These are phyloP conservation scores for Coronaproctus castanopsis DNA, from an alignment of 2,888 invertebrate species.

Conservation along the genomic window DNA sequence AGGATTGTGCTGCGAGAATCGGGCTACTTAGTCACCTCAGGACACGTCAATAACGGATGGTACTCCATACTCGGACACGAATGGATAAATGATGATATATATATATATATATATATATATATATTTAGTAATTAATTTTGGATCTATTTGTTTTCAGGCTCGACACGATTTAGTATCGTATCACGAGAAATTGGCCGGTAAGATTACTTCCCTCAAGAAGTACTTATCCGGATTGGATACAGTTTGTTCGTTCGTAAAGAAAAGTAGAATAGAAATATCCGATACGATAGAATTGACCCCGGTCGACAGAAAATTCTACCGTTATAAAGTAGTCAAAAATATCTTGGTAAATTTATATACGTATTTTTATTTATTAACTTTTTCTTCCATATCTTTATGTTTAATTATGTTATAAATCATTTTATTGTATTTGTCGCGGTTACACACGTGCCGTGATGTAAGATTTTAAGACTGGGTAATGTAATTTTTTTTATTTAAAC, in stretches of 20 bases:
- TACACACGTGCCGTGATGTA: no score
- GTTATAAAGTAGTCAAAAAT: constrained; percentile 26
- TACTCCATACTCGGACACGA: no score
- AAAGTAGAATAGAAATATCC: constrained; percentile 22
- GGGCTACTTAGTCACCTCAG: no score
- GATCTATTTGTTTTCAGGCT: constrained; percentile 28
- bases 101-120: no score
- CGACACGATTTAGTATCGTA: constrained; percentile 36
- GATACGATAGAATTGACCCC: constrained; percentile 29
- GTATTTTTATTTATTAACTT: neutral
- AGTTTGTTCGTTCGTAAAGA: constrained; percentile 33
- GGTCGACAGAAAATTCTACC: constrained; percentile 24
- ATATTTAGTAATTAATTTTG: constrained; percentile 4
- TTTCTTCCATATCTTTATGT: no score
- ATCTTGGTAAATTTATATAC: constrained; percentile 26
- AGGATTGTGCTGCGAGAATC: no score
- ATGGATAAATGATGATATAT: no score
- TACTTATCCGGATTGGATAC: constrained; percentile 34
- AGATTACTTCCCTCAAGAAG: constrained; percentile 35
- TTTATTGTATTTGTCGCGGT: no score
- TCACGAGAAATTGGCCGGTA: constrained; percentile 29
- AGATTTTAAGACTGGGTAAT: no score
- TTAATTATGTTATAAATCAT: no score
- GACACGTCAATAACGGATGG: no score
- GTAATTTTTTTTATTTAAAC: no score